These are phyloP conservation scores for Ibidorhyncha struthersii DNA, from an alignment of 2,113 vertebrate genomes.

Conservation along the genomic window DNA sequence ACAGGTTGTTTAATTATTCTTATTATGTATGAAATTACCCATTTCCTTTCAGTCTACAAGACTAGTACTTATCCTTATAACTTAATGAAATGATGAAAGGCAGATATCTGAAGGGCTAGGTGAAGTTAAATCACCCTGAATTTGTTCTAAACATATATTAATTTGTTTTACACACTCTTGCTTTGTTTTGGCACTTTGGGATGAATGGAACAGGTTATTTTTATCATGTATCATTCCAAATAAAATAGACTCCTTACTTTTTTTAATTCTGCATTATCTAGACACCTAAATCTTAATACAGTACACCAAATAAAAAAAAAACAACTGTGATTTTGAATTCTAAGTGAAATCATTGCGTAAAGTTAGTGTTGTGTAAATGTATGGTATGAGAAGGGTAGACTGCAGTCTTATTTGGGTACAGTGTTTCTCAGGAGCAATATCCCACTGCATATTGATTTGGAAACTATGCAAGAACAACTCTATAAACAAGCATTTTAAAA, in stretches of 20 bases:
- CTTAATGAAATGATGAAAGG: background rate
- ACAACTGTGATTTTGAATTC: background rate
- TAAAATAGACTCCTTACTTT: background rate
- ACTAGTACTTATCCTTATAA: background rate
- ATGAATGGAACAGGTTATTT: background rate
- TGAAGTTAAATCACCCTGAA: background rate
- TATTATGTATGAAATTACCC: background rate
- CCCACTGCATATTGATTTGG: background rate
- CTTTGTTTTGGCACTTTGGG: background rate
- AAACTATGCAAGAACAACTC: background rate
- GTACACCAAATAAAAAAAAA: background rate
- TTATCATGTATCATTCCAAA: background rate
- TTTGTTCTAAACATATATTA: background rate
- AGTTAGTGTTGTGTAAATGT: background rate
- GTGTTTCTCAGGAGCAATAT: background rate
- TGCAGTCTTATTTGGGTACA: background rate
- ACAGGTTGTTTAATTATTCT: background rate
- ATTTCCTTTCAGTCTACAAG: background rate
- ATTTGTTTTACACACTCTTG: background rate
- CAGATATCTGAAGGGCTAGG: background rate
- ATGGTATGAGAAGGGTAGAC: background rate
- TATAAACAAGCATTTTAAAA: background rate
- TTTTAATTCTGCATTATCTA: background rate
- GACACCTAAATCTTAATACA: background rate
- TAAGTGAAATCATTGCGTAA: background rate